A percentile compares a stretch with the other conserved stretches of the same genome.
phyloP scores from a whole-genome alignment of 1,140 invertebrate species.

The Microplitis demolitor region DNA sequence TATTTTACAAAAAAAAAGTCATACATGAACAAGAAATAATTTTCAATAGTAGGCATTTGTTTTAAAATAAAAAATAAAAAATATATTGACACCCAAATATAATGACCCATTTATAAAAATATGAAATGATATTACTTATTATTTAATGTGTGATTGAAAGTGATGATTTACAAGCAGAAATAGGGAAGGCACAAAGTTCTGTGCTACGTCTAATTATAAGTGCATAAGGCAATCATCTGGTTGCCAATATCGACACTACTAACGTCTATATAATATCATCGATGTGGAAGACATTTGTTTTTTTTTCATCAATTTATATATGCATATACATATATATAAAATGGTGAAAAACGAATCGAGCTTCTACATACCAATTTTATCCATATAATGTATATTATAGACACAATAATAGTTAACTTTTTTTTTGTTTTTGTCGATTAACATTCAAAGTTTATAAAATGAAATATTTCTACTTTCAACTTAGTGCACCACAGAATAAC shows the following conservation, averaged over 20 bases:
- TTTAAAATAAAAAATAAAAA: too few species aligned
- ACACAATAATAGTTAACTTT: conserved; percentile 6
- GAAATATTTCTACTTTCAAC: conserved; percentile 27
- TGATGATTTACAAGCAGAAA: conserved; percentile 46
- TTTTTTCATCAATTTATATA: conserved; percentile 15
- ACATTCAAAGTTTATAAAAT: conserved; percentile 33
- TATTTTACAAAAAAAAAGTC: too few species aligned
- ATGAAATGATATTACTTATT: neutral
- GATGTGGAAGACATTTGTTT: conserved; percentile 37
- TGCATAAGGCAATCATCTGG: conserved; percentile 35
- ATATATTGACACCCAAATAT: too few species aligned
- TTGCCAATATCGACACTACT: conserved; percentile 13
- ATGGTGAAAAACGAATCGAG: neutral
- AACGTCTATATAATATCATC: neutral
- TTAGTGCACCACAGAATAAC: conserved; percentile 57
- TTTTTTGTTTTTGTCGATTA: conserved; percentile 23
- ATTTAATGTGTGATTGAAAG: conserved; percentile 34
- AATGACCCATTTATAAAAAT: conserved; percentile 38
- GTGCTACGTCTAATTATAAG: conserved; percentile 35
- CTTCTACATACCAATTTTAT: conserved; percentile 13
- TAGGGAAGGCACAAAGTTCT: conserved; percentile 49
- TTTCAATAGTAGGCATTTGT: too few species aligned
- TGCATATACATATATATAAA: conserved; percentile 25
- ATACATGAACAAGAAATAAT: too few species aligned
- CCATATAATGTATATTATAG: conserved; percentile 27